phyloP scores from a whole-genome alignment of 2,888 invertebrate species.

The Litoditis marina region DNA sequence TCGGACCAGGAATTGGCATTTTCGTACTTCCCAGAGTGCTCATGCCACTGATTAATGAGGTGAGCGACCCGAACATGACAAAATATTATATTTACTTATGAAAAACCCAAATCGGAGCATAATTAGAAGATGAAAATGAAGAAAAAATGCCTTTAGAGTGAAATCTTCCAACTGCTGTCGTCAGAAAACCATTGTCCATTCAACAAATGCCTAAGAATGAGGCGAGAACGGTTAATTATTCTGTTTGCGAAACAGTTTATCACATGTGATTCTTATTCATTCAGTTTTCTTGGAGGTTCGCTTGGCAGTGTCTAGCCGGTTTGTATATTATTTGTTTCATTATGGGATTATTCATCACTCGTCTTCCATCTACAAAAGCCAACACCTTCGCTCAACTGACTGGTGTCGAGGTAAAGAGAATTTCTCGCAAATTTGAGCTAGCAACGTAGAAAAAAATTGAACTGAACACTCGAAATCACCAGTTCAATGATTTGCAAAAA shows the following conservation, averaged over 20 bases:
- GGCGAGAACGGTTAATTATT: too few relatives aligned
- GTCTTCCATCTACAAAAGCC: slow-evolving; percentile 25
- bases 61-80: too few relatives aligned
- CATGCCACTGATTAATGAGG: slow-evolving; percentile 27
- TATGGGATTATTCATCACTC: slow-evolving; percentile 31
- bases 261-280: too few relatives aligned
- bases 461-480: too few relatives aligned
- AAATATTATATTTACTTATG: neutral
- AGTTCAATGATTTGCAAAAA: too few relatives aligned
- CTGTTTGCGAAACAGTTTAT: too few relatives aligned
- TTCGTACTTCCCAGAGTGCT: slow-evolving; percentile 36
- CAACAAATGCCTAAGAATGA: too few relatives aligned
- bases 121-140: neutral
- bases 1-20: slow-evolving; percentile 43
- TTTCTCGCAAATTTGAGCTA: too few relatives aligned
- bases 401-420: slow-evolving; percentile 29
- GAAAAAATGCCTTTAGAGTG: too few relatives aligned
- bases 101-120: neutral
- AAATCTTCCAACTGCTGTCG: too few relatives aligned
- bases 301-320: slow-evolving; percentile 26
- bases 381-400: slow-evolving; percentile 14
- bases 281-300: slow-evolving; percentile 27
- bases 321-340: slow-evolving; percentile 31
- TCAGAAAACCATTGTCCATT: too few relatives aligned
- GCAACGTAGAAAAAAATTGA: too few relatives aligned